Conservation (phyloP, 2,113 vertebrate genomes). For the Centrocercus urophasianus region DNA sequence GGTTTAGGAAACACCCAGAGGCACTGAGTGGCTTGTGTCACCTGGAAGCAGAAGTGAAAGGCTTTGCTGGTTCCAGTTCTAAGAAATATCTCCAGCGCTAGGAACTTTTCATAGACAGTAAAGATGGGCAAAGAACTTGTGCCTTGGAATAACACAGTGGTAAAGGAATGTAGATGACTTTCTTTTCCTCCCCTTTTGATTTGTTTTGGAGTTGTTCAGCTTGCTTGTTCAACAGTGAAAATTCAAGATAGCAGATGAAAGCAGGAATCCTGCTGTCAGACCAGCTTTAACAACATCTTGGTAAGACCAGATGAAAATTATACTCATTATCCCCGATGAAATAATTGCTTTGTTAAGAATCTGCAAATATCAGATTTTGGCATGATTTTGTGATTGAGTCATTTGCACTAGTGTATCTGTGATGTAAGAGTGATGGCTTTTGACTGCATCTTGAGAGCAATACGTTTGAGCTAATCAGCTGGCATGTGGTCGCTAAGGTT, state of each 20-base stretch:
- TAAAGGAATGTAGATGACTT: neutral
- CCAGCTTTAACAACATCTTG: slow-evolving; percentile 20
- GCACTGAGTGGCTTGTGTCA: neutral
- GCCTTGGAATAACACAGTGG: neutral
- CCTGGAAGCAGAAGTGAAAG: neutral
- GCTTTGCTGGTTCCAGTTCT: neutral
- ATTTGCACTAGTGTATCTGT: neutral
- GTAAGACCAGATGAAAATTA: slow-evolving; percentile 28
- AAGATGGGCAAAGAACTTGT: neutral
- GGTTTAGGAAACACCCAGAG: neutral
- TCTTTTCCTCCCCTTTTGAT: neutral
- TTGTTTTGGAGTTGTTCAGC: neutral
- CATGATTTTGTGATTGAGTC: slow-evolving; percentile 14
- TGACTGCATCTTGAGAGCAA: neutral
- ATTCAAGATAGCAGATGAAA: slow-evolving; percentile 14
- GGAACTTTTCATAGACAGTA: neutral
- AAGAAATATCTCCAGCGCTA: neutral
- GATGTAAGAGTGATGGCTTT: slow-evolving; percentile 4
- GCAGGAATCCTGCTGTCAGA: neutral
- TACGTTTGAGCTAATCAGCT: fast-evolving
- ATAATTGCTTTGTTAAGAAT: slow-evolving; percentile 51
- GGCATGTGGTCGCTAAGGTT: neutral
- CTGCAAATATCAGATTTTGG: slow-evolving; percentile 35
- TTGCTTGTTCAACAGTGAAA: slow-evolving; percentile 4
- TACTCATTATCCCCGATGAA: slow-evolving; percentile 49